A percentile compares a stretch with the other conserved stretches of the same genome.
Conservation (phyloP, 2,888 invertebrate species). For the Augochlorella aurata region DNA sequence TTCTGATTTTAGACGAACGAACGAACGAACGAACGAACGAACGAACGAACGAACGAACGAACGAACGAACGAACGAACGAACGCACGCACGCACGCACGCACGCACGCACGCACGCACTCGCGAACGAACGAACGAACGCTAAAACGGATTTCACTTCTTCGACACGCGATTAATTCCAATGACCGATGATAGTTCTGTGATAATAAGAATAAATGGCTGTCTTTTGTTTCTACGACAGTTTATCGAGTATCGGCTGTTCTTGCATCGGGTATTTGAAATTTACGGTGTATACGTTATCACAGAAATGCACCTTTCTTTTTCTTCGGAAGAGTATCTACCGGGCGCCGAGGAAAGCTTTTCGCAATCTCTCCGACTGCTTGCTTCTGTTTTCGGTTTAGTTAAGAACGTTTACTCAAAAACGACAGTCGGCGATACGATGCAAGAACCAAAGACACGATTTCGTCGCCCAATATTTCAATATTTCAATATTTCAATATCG, state of each 20-base stretch:
- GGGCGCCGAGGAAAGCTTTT: neutral
- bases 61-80: neutral
- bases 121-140: neutral
- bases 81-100: constrained; percentile 2
- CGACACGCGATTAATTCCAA: constrained; percentile 22
- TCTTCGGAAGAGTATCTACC: constrained; percentile 22
- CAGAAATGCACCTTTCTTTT: constrained; percentile 38
- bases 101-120: too few relatives aligned
- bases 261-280: neutral
- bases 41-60: constrained; percentile 10
- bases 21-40: neutral
- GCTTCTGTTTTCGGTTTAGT: neutral
- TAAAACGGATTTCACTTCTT: constrained; percentile 7
- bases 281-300: constrained; percentile 27
- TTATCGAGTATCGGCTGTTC: neutral
- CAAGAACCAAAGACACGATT: neutral
- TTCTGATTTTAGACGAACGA: constrained; percentile 39
- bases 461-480: neutral
- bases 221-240: constrained; percentile 21
- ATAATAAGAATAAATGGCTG: constrained; percentile 59
- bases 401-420: neutral
- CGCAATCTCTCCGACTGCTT: neutral
- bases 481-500: neutral
- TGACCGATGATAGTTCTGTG: constrained; percentile 55
- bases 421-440: neutral